Percentiles rank a stretch among this genome's conserved stretches.
These are phyloP conservation scores for Amia ocellicauda DNA, from an alignment of 2,113 vertebrate genomes.

Conservation along the genomic window DNA sequence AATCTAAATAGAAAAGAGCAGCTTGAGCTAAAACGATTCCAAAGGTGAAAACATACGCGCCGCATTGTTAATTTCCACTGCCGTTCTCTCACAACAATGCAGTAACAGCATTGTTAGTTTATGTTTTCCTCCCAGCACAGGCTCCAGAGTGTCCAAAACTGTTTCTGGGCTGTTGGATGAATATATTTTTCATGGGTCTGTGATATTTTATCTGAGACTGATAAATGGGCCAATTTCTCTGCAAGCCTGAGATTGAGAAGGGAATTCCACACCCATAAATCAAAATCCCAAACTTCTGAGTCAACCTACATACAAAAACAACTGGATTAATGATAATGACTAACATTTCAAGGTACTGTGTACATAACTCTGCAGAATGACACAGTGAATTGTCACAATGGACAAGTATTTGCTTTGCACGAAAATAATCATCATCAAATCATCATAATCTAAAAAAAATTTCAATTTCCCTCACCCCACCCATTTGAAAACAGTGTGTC, in stretches of 20 bases:
- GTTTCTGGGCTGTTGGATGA: not conserved
- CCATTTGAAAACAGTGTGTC: not conserved
- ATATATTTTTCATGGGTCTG: constrained; percentile 37
- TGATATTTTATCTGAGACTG: constrained; percentile 37
- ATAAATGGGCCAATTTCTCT: constrained; percentile 56
- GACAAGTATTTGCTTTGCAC: not conserved
- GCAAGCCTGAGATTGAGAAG: constrained; percentile 51
- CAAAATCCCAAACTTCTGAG: constrained; percentile 21
- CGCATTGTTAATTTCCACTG: not conserved
- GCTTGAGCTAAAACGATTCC: not conserved
- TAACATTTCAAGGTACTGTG: no score
- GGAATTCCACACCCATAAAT: constrained; percentile 51
- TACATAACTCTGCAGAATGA: not conserved
- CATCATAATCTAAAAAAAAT: not conserved
- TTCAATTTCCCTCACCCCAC: not conserved
- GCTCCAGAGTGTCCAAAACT: not conserved
- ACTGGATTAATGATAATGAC: not conserved
- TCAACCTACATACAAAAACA: not conserved
- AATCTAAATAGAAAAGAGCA: not conserved
- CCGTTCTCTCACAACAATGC: not conserved
- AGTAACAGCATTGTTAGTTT: not conserved
- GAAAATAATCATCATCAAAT: not conserved
- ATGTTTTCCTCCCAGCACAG: not conserved
- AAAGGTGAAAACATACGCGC: not conserved
- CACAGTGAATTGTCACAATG: not conserved